Evolutionary conservation across 2,888 invertebrate species (phyloP), one percentile per base, ranked within the genome.

Genomic region (Resseliella maxima): DNA sequence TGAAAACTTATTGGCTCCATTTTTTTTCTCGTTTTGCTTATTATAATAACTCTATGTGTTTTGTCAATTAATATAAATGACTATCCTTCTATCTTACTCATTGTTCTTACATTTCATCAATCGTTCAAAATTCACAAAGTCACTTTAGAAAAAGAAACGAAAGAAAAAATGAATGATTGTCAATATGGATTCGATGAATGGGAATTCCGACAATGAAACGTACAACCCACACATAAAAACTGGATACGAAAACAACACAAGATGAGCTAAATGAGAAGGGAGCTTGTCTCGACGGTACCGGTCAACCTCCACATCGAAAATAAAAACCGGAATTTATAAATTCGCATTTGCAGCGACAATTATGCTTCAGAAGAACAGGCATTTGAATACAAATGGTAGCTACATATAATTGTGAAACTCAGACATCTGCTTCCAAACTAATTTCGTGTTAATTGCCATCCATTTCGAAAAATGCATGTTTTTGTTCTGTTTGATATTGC

Each of bases 1-100:
- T 72, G 72, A 72, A 72, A 72, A 72, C 31, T 72, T 72, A 72
- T 72, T 72, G 72, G 72, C 72, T 72, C 72, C n/a, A n/a, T n/a
- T n/a, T n/a, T 31, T 72, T 72, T 72, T 72, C 31, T 27, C 72
- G 31, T 72, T 15, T 72, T 31, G 72, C 31, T 72, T 72, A 72
- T 72, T 72, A 31, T 72, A 72, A 72, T 72, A 72, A 72, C 31
- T 72, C 72, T 72, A 72, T 72, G 59, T 59, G 31, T 35, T 15
- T 31, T 0, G 31, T n/a, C 72, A 72, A 15, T 72, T 72, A 31
- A 72, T 72, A 3, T 35, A 41, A 5, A 50, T 50, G 10, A 12
- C 72, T 31, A 72, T 72, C 72, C 31, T 72, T 72, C 21, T 72
- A 0, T 31, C 72, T 12, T 18, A n/a, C 15, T 27, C 24, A 3